A percentile compares a stretch with the other conserved stretches of the same genome.
These are phyloP conservation scores for Orcinus orca DNA, from an alignment of 2,113 vertebrate genomes.

Conservation along the genomic window DNA sequence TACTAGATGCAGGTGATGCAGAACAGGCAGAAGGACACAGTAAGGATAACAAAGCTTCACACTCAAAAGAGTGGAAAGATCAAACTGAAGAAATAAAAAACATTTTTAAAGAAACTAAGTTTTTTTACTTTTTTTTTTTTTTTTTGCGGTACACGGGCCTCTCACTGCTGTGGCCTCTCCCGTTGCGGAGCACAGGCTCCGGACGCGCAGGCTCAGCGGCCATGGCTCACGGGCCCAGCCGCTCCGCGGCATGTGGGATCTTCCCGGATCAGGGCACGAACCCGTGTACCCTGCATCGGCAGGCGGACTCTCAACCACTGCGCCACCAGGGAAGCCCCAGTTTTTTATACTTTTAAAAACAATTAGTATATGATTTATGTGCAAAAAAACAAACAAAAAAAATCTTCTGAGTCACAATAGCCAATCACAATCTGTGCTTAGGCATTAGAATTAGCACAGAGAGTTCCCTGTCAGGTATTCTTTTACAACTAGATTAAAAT, in stretches of 20 bases:
- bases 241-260: too few species aligned
- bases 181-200: too few species aligned
- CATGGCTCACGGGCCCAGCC: too few species aligned
- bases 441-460: not conserved
- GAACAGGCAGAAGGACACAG: not conserved
- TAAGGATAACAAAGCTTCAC: conserved; percentile 2
- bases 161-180: too few species aligned
- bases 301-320: too few species aligned
- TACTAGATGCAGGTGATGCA: conserved; percentile 26
- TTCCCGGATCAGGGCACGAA: too few species aligned
- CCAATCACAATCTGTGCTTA: not conserved
- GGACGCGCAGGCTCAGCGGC: too few species aligned
- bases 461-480: not conserved
- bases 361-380: not conserved
- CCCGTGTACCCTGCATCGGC: too few species aligned
- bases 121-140: conserved; percentile 1
- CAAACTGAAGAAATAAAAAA: conserved; percentile 9
- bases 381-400: not conserved
- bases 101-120: conserved; percentile 25
- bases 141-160: too few species aligned
- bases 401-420: not conserved
- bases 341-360: too few species aligned
- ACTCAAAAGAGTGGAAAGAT: not conserved
- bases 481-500: conserved; percentile 4
- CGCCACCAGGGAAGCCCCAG: too few species aligned